These are phyloP conservation scores for Prunella strophiata DNA, from an alignment of 2,797 vertebrate species.

Conservation along the genomic window DNA sequence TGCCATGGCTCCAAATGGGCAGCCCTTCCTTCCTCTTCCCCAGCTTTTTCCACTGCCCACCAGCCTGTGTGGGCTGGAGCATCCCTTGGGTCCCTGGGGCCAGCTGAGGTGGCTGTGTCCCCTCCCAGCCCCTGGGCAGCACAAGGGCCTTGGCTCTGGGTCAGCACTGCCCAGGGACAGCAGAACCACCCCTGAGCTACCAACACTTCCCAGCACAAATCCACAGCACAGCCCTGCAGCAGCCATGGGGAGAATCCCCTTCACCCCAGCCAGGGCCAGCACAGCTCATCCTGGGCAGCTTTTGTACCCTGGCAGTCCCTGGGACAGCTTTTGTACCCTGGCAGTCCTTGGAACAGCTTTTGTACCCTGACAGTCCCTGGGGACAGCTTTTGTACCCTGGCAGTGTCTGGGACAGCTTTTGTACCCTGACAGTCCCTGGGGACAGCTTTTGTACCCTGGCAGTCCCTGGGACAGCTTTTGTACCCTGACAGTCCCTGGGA, in stretches of 20 bases:
- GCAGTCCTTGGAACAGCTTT: no score
- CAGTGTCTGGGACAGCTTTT: no score
- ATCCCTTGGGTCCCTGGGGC: not conserved
- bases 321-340: no score
- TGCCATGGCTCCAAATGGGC: rapidly evolving
- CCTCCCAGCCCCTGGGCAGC: not conserved
- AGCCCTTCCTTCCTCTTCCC: not conserved
- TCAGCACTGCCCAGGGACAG: not conserved
- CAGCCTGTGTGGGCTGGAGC: rapidly evolving
- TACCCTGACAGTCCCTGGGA: not conserved
- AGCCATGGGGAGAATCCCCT: rapidly evolving
- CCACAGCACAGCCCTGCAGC: not conserved
- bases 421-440: no score
- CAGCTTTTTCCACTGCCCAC: not conserved
- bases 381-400: not conserved
- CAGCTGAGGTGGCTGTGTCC: not conserved
- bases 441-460: no score
- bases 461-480: not conserved
- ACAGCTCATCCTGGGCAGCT: not conserved
- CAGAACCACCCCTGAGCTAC: rapidly evolving
- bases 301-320: not conserved
- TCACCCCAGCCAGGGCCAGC: not conserved
- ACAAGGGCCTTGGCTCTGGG: not conserved
- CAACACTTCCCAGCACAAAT: not conserved
- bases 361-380: no score